Conservation (phyloP, 2,113 vertebrate genomes). For the Catagonus wagneri region DNA sequence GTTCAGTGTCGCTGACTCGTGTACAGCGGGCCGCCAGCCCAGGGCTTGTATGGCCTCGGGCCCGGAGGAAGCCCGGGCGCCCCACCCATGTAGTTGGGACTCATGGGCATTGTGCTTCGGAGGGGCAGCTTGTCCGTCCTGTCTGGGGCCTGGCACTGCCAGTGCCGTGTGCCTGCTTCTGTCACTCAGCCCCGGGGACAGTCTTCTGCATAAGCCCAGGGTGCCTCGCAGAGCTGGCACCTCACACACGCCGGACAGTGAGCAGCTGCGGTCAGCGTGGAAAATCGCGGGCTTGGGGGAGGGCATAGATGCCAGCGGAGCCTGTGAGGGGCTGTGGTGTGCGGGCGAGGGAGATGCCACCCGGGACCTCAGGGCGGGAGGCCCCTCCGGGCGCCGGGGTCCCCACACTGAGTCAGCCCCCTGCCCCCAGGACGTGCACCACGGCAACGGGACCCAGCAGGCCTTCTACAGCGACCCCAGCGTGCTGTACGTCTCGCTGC, state of each 20-base stretch:
- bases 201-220: fast-evolving
- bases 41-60: fast-evolving
- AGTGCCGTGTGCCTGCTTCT: neutral
- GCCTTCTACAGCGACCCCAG: slow-evolving; percentile 95
- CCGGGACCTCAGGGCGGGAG: neutral
- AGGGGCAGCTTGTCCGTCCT: neutral
- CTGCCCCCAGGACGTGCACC: slow-evolving; percentile 90
- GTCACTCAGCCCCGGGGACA: fast-evolving
- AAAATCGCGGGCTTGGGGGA: fast-evolving
- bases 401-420: fast-evolving
- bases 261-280: neutral
- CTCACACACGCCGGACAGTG: too few species aligned
- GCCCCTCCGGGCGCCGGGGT: neutral
- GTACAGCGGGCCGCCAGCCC: fast-evolving
- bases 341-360: neutral
- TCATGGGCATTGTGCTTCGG: fast-evolving
- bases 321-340: fast-evolving
- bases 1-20: fast-evolving
- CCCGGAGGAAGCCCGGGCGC: too few species aligned
- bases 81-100: too few species aligned
- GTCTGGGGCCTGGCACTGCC: neutral
- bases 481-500: slow-evolving; percentile 96
- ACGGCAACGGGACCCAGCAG: slow-evolving; percentile 95
- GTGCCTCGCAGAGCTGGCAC: too few species aligned
- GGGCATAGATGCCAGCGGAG: neutral